phyloP scores from a whole-genome alignment of 2,113 vertebrate genomes.

The Struthidea cinerea region DNA sequence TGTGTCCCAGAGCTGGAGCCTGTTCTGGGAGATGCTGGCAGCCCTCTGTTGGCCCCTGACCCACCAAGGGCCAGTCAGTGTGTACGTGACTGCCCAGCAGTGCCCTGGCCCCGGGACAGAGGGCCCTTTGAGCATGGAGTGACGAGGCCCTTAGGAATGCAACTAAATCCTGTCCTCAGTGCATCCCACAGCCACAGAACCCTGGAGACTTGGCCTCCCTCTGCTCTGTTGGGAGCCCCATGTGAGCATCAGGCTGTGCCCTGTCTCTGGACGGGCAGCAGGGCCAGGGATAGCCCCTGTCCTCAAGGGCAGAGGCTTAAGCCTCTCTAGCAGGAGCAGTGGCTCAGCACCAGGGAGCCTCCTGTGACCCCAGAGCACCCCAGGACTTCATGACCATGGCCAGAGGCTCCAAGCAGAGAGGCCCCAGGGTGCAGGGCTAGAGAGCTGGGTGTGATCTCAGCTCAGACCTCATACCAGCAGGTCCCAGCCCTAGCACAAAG shows the following conservation, averaged over 20 bases:
- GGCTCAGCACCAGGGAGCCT: neutral
- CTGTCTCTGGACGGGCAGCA: neutral
- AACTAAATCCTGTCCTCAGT: neutral
- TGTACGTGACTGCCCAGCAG: neutral
- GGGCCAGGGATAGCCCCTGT: neutral
- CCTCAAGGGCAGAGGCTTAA: neutral
- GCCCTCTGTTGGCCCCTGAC: neutral
- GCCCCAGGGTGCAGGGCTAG: neutral
- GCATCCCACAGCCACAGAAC: neutral
- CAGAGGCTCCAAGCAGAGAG: neutral
- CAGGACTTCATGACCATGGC: neutral
- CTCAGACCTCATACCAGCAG: neutral
- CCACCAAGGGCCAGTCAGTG: neutral
- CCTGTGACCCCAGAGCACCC: neutral
- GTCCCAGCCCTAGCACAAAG: neutral
- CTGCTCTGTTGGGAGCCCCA: rapidly evolving
- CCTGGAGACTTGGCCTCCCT: neutral
- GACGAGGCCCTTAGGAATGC: neutral
- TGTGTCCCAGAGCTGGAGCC: rapidly evolving
- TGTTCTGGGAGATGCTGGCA: neutral
- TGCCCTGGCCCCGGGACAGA: neutral
- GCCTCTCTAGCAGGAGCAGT: neutral
- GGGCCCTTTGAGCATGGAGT: neutral
- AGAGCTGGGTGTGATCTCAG: neutral
- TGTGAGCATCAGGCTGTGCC: neutral